These are phyloP conservation scores for Nasalis larvatus DNA, from an alignment of 2,113 vertebrate species.

Conservation along the genomic window DNA sequence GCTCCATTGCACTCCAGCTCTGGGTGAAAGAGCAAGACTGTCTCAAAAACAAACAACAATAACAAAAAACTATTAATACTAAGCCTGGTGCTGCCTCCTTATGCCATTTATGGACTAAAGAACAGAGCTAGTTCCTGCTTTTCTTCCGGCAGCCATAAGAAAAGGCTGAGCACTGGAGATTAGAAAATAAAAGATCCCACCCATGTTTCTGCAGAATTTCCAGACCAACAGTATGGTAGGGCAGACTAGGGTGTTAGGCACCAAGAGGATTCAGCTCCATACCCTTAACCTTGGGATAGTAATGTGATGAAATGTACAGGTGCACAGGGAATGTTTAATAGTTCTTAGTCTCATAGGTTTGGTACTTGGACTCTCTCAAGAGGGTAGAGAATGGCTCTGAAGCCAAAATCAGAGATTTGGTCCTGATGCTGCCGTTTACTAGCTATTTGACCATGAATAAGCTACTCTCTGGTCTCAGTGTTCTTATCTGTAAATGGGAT, in stretches of 20 bases:
- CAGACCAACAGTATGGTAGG: background rate
- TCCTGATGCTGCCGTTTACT: background rate
- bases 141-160: background rate
- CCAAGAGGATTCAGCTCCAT: background rate
- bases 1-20: too few relatives aligned
- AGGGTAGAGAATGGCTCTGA: background rate
- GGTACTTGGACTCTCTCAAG: background rate
- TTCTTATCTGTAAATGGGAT: conserved; percentile 12
- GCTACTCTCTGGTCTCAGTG: background rate
- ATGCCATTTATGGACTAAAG: background rate
- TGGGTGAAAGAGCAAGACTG: background rate
- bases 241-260: background rate
- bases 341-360: background rate
- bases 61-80: background rate
- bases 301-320: background rate
- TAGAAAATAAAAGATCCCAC: background rate
- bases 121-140: background rate
- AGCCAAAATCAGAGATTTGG: background rate
- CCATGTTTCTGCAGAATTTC: background rate
- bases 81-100: background rate
- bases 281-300: background rate
- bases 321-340: background rate
- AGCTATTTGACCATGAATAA: background rate
- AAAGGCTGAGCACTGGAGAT: background rate
- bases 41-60: background rate